Conservation (phyloP, 2,797 vertebrate genomes). For the Chanos chanos region DNA sequence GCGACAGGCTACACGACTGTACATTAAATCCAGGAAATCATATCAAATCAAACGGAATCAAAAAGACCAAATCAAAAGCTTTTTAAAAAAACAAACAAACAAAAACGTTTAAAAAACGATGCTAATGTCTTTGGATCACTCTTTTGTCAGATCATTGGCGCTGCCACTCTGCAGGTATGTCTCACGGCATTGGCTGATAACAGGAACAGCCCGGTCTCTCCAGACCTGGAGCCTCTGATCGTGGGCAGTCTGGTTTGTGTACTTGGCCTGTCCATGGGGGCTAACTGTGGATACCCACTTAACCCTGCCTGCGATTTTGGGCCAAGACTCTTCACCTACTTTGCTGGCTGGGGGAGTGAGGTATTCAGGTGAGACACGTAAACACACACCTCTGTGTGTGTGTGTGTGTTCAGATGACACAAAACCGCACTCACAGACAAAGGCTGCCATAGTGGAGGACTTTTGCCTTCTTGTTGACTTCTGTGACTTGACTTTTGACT, state of each 20-base stretch:
- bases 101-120: too few species aligned
- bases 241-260: conserved; percentile 65
- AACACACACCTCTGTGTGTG: neutral
- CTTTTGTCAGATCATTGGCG: conserved; percentile 65
- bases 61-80: too few species aligned
- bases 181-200: conserved; percentile 69
- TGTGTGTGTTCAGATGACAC: neutral
- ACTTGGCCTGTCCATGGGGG: conserved; percentile 74
- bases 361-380: conserved; percentile 68
- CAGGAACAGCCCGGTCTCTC: conserved; percentile 55
- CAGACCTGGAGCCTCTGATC: conserved; percentile 62
- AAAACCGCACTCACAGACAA: neutral
- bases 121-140: neutral
- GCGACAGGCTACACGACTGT: too few species aligned
- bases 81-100: too few species aligned
- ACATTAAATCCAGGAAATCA: too few species aligned
- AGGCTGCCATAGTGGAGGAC: neutral
- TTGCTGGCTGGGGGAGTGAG: conserved; percentile 69
- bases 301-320: conserved; percentile 76
- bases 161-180: conserved; percentile 67
- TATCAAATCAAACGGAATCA: too few species aligned
- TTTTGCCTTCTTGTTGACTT: too few species aligned
- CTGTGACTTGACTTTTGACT: too few species aligned
- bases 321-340: conserved; percentile 66
- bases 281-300: conserved; percentile 74